phyloP scores from a whole-genome alignment of 2,797 vertebrate species.

The Poliocrania exsul region DNA sequence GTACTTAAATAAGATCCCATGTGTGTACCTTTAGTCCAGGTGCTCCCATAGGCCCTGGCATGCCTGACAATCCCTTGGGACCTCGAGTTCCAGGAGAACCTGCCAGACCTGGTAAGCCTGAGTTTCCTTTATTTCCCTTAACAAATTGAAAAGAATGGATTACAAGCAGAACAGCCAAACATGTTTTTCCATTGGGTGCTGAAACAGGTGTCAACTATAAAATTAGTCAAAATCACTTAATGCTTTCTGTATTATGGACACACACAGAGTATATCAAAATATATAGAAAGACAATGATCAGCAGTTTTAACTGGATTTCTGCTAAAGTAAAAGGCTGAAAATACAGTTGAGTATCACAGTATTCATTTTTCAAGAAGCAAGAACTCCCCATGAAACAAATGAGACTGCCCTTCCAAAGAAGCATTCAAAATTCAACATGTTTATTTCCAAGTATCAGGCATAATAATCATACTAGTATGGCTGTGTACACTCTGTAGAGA shows the following conservation, averaged over 20 bases:
- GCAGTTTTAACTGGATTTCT: not conserved
- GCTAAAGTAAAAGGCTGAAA: not conserved
- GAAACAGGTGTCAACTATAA: not conserved
- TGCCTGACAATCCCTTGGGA: conserved; percentile 84
- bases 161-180: not conserved
- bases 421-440: not conserved
- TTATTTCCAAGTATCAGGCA: not conserved
- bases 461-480: not conserved
- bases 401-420: not conserved
- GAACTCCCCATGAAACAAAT: conserved; percentile 11
- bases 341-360: not conserved
- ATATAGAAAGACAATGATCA: not conserved
- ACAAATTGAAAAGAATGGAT: conserved; percentile 14
- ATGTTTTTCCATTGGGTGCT: not conserved
- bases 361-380: conserved; percentile 2
- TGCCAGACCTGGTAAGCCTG: conserved; percentile 81
- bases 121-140: conserved; percentile 85
- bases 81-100: conserved; percentile 87
- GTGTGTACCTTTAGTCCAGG: conserved; percentile 86
- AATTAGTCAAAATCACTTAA: not conserved
- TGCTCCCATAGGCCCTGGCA: conserved; percentile 83
- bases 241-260: not conserved
- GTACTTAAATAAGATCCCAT: not conserved
- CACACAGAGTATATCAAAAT: not conserved
- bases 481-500: conserved; percentile 4